Evolutionary conservation across 2,797 vertebrate genomes (phyloP), one percentile per base, ranked within the genome.

Genomic region (Alauda arvensis): DNA sequence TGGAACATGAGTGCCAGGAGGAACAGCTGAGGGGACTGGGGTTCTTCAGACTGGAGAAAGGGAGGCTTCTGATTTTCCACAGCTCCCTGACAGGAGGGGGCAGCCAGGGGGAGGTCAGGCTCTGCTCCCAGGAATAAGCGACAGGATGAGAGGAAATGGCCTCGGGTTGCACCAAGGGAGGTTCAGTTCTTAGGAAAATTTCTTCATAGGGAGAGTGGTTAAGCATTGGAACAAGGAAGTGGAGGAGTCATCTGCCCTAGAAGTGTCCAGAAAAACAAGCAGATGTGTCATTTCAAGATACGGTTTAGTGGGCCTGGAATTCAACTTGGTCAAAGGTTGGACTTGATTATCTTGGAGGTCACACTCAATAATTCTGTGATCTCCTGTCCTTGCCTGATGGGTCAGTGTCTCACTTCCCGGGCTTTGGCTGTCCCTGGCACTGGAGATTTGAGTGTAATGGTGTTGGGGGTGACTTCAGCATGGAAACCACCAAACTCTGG

Each of bases 51-150:
- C 31, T 42, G 31, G 8, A 60, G 26, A 17, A 74, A 29, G 42
- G 13, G 61, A 60, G 31, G 31, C 10, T n/a, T 55, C 4, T 67
- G 13, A 6, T 13, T 48, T 25, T 55, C 13, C 49, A 49, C 13
- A 37, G 13, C 13, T 53, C 37, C 40, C 37, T 55, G 49, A 21
- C 24, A 68, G 14, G 42, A 37, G 17, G 24, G 37, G 2, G 4
- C 45, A 57, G 37, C 8, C 8, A 45, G 2, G 24, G 7, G 4
- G 8, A 5, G 16, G 13, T 18, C 0, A 0, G 34, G 31, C 8
- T 66, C 31, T 60, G 55, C 25, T 59, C 53, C 24, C 40, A n/a
- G 45, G 31, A 57, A 25, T 14, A 43, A 15, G 20, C 0, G 2
- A 25, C 17, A 57, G 53, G 16, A 48, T 0, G 0, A 25, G 31